Conservation (phyloP, 2,113 vertebrate species). For the Sus scrofa region DNA sequence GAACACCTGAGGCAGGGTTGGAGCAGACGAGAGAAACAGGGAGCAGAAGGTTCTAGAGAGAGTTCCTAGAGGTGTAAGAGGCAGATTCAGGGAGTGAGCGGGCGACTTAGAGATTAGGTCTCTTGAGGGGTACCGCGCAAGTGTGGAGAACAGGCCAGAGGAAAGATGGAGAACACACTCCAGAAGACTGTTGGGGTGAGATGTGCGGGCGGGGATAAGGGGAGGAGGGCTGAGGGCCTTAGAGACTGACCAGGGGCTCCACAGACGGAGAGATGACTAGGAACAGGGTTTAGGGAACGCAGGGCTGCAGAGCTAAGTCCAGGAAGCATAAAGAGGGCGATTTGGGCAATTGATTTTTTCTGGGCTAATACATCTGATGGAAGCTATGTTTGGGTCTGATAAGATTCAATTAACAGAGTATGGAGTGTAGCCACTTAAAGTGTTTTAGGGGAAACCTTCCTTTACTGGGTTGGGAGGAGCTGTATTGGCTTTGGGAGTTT, state of each 20-base stretch:
- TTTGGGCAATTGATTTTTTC: background rate
- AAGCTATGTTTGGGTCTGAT: background rate
- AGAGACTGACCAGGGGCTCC: background rate
- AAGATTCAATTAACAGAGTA: constrained; percentile 9
- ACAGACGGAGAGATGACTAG: background rate
- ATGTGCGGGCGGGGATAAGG: background rate
- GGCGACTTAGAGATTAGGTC: constrained; percentile 13
- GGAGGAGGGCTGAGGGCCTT: background rate
- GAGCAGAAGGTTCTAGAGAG: constrained; percentile 65
- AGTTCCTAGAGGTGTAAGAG: constrained; percentile 7
- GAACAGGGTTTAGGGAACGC: background rate
- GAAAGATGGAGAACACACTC: background rate
- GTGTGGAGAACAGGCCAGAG: background rate
- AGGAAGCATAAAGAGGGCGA: constrained; percentile 16
- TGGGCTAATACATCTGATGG: background rate
- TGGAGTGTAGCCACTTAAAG: background rate
- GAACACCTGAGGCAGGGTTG: background rate
- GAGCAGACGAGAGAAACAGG: background rate
- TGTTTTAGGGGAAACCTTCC: background rate
- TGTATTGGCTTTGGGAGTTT: constrained; percentile 39
- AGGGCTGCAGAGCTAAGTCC: background rate
- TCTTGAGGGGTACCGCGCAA: background rate
- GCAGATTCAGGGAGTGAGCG: background rate
- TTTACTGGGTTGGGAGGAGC: constrained; percentile 16
- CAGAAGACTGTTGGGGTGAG: background rate